Evolutionary conservation across 2,888 invertebrate genomes (phyloP).

Genomic region (Fissipunctia ypsillon): DNA sequence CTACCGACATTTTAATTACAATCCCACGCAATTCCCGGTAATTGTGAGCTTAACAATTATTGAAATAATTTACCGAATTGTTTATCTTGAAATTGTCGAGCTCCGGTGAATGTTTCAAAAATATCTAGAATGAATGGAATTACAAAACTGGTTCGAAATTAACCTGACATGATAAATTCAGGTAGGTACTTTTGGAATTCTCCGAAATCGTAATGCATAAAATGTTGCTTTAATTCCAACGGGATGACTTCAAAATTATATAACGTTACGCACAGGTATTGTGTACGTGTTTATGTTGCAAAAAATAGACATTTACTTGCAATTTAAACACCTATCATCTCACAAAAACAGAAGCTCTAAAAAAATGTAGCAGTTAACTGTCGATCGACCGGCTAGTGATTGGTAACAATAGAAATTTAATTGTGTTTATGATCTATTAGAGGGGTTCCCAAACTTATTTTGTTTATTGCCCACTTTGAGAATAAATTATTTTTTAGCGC

Average conservation of each 20-base stretch:
- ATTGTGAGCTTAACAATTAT: conserved; percentile 8
- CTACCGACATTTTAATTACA: conserved; percentile 21
- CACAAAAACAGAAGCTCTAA: background rate
- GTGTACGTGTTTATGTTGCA: background rate
- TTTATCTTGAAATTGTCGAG: conserved; percentile 2
- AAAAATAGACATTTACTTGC: background rate
- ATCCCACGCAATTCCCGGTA: conserved; percentile 8
- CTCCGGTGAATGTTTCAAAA: background rate
- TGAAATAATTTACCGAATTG: background rate
- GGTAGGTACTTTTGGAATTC: background rate
- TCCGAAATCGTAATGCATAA: background rate
- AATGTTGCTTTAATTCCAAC: background rate
- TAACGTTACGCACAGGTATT: background rate
- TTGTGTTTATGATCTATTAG: too few relatives aligned
- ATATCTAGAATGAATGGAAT: background rate
- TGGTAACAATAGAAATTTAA: too few relatives aligned
- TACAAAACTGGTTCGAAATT: too few relatives aligned
- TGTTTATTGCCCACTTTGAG: too few relatives aligned
- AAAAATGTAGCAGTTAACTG: background rate
- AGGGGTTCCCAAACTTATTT: too few relatives aligned
- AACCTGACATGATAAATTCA: conserved; percentile 1
- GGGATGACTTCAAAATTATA: background rate
- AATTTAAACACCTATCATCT: background rate
- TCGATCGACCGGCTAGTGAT: too few relatives aligned
- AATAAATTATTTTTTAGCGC: too few relatives aligned